These are phyloP conservation scores for Leptinotarsa juncta DNA, from an alignment of 2,888 invertebrate species.

Conservation along the genomic window DNA sequence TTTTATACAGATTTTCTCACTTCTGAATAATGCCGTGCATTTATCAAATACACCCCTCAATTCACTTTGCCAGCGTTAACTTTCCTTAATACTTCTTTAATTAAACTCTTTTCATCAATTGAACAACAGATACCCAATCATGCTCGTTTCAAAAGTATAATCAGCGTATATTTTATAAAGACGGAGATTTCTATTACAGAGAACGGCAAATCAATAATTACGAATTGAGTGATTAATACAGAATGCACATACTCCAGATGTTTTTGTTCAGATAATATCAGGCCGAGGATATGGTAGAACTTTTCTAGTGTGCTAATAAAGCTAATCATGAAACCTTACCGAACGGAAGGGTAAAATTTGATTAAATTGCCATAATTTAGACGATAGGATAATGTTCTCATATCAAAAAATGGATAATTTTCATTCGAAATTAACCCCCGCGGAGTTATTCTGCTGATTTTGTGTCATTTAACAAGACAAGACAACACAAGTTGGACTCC, in stretches of 20 bases:
- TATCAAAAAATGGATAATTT: too few relatives aligned
- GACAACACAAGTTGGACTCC: too few relatives aligned
- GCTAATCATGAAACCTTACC: neutral
- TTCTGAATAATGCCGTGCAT: too few relatives aligned
- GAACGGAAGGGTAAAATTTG: neutral
- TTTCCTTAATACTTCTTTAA: neutral
- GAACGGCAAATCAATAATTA: neutral
- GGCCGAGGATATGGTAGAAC: neutral
- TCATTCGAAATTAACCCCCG: too few relatives aligned
- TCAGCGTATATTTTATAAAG: neutral
- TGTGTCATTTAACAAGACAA: too few relatives aligned
- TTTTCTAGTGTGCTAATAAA: conserved; percentile 8
- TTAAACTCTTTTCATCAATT: neutral
- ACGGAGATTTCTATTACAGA: neutral
- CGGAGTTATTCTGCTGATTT: too few relatives aligned
- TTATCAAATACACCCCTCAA: neutral
- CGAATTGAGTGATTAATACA: conserved; percentile 23
- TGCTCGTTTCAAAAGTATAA: neutral
- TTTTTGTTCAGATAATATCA: conserved; percentile 15
- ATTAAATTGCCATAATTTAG: neutral
- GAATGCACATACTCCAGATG: conserved; percentile 22
- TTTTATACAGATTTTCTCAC: too few relatives aligned
- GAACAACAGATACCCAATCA: neutral
- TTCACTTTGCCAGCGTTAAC: neutral
- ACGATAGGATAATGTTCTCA: neutral